phyloP scores from a whole-genome alignment of 2,888 invertebrate genomes.

The Parnassius orleans region DNA sequence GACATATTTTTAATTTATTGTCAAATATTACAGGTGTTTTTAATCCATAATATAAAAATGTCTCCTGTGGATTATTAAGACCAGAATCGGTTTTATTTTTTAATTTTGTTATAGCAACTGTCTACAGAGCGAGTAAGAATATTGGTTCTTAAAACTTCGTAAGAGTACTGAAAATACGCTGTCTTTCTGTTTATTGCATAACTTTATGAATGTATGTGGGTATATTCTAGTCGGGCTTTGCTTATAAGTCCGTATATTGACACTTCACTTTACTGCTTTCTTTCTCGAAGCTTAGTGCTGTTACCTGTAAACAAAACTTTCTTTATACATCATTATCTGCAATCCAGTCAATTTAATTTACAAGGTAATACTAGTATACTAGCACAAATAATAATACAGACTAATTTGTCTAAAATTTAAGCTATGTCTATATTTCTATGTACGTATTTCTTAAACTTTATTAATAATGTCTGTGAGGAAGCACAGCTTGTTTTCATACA shows the following conservation, averaged over 20 bases:
- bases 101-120: constrained; percentile 39
- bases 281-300: constrained; percentile 47
- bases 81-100: not conserved
- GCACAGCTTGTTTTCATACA: too few relatives aligned
- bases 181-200: constrained; percentile 41
- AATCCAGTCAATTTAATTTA: not conserved
- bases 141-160: constrained; percentile 15
- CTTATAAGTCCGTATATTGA: constrained; percentile 72
- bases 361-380: too few relatives aligned
- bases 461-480: too few relatives aligned
- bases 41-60: constrained; percentile 22
- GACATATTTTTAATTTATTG: constrained; percentile 38
- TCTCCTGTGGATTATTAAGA: not conserved
- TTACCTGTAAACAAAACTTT: constrained; percentile 47
- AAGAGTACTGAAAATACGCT: constrained; percentile 41
- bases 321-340: not conserved
- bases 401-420: too few relatives aligned
- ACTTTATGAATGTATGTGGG: constrained; percentile 41
- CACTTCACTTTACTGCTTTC: constrained; percentile 73
- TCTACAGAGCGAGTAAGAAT: constrained; percentile 31
- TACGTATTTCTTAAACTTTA: too few relatives aligned
- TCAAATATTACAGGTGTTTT: constrained; percentile 31
- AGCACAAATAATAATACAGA: too few relatives aligned
- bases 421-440: too few relatives aligned
- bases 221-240: constrained; percentile 63